Evolutionary conservation across 92 coral and sea anemone genomes (phyloP).

Genomic region (Virgularia gustaviana): DNA sequence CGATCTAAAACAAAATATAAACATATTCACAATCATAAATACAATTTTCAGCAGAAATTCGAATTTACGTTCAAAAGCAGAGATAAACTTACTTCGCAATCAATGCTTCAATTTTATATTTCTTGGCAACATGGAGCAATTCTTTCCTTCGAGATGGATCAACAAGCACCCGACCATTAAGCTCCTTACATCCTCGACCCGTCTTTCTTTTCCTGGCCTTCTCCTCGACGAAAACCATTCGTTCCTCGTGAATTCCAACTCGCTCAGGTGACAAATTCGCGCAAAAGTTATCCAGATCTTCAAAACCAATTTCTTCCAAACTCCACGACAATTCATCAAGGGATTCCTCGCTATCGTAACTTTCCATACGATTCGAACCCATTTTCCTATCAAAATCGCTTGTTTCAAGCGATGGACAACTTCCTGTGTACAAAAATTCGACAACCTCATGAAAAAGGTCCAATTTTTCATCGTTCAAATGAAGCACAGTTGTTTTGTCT

Average conservation of each 20-base stretch:
- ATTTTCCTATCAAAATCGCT: no score
- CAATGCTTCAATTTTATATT: background rate
- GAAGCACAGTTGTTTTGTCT: constrained; percentile 8
- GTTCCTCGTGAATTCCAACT: background rate
- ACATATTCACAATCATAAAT: background rate
- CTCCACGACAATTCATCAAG: constrained; percentile 12
- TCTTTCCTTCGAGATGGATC: background rate
- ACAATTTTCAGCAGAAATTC: no score
- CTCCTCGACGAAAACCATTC: background rate
- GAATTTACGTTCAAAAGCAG: no score
- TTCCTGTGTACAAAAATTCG: constrained; percentile 26
- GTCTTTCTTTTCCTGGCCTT: background rate
- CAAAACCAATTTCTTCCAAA: constrained; percentile 15
- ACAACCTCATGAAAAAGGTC: constrained; percentile 1
- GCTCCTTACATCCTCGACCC: background rate
- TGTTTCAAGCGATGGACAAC: constrained; percentile 1
- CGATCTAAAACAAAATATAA: background rate
- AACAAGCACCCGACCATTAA: background rate
- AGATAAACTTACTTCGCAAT: constrained; percentile 2
- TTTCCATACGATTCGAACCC: no score
- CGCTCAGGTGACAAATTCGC: background rate
- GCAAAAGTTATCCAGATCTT: background rate
- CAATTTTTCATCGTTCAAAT: constrained; percentile 15
- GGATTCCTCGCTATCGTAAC: no score
- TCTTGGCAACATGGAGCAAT: constrained; percentile 14